Evolutionary conservation across 2,888 invertebrate species (phyloP).

Genomic region (Trissolcus brochymenae): DNA sequence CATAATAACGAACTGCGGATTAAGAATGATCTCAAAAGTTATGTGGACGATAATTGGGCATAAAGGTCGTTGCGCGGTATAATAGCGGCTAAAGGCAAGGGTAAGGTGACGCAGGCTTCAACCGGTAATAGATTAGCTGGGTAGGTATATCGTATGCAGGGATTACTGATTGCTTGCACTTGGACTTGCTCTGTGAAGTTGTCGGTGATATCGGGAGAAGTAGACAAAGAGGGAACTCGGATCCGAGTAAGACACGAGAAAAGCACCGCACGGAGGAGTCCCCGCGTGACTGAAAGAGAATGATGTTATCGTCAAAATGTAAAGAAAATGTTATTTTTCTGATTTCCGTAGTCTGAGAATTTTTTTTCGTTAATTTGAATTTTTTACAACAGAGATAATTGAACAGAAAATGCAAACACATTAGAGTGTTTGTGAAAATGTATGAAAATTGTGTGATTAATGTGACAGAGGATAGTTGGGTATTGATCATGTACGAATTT

Average conservation of each 20-base stretch:
- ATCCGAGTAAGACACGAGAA: conserved; percentile 23
- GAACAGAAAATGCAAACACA: too few species aligned
- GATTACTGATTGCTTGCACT: conserved; percentile 65
- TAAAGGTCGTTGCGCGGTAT: conserved; percentile 59
- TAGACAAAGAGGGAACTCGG: conserved; percentile 25
- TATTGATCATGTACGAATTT: conserved; percentile 30
- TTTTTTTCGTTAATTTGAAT: too few species aligned
- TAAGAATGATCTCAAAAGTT: conserved; percentile 49
- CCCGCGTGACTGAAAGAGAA: conserved; percentile 54
- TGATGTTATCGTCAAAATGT: conserved; percentile 24
- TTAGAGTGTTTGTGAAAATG: too few species aligned
- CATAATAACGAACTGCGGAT: conserved; percentile 20
- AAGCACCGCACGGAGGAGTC: conserved; percentile 42
- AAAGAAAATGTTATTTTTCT: conserved; percentile 37
- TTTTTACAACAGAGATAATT: too few species aligned
- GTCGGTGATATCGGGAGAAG: conserved; percentile 46
- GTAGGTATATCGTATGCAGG: conserved; percentile 57
- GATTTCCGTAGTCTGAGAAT: conserved; percentile 15
- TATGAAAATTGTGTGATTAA: too few species aligned
- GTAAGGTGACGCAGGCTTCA: conserved; percentile 62
- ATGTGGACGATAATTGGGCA: conserved; percentile 56
- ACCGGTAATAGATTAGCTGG: conserved; percentile 63
- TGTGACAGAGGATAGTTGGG: conserved; percentile 5
- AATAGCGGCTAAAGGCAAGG: conserved; percentile 58
- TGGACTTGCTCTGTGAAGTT: conserved; percentile 64